Evolutionary conservation across 1,140 invertebrate genomes (phyloP), one percentile per base, ranked within the genome.

Genomic region (Phthorimaea operculella): DNA sequence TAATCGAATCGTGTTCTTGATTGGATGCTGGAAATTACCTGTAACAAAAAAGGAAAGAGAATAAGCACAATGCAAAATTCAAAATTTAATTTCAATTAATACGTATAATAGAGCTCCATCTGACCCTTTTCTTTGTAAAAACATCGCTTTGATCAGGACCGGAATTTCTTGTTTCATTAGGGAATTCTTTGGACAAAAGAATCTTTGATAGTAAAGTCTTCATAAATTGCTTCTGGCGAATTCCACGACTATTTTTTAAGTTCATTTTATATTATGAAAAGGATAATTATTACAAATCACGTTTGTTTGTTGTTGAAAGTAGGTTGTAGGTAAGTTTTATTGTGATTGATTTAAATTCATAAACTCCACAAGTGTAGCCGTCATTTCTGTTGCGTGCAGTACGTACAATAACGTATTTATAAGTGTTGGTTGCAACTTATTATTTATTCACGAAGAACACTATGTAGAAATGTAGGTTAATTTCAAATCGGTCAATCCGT

Each of bases 401-500:
- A 4, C 2, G 21, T 28, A 28, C 21, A 28, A 28, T 4, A 28
- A 28, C 21, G 21, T 28, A 39, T n/a, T 39, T 39, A 39, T 39
- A 39, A n/a, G 36, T 39, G n/a, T 12, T 9, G 3, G 36, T n/a
- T 12, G 36, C 36, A 39, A 10, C 36, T 3, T 39, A n/a, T 39
- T n/a, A 39, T 39, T 39, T 12, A 39, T 39, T 39, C n/a, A 47
- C 45, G 15, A 4, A 15, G 15, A 15, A 28, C 21, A 18, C 15
- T 10, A 48, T 34, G 16, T 49, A 15, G 12, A 48, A 66, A 78
- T 69, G 58, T 78, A 66, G 73, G 72, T 73, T 78, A 72, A 64
- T 69, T 72, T 53, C 51, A 66, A 76, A 76, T 72, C 72, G 68
- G 73, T 75, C 68, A 72, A 74, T 71, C 66, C 64, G 51, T 76